phyloP scores from a whole-genome alignment of 2,113 vertebrate genomes.

The Kobus ellipsiprymnus region DNA sequence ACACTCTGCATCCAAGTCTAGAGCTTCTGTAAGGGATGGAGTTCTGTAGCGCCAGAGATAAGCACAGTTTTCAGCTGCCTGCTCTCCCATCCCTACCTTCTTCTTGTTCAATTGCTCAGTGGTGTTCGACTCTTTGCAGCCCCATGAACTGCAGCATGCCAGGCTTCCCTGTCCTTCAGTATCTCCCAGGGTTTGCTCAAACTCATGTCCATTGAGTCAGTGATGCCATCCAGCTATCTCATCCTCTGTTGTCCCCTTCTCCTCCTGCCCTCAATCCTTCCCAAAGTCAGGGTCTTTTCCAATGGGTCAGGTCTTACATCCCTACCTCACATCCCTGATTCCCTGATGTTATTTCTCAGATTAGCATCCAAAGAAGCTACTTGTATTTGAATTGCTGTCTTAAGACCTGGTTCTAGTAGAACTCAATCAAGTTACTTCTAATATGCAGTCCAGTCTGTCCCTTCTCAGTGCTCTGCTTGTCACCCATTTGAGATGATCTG shows the following conservation, averaged over 20 bases:
- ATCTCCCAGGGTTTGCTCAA: no score
- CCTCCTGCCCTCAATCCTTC: background rate
- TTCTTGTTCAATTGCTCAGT: no score
- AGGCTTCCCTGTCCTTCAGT: no score
- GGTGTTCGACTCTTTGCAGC: no score
- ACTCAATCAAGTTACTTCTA: background rate
- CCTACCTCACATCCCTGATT: background rate
- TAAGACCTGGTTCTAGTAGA: background rate
- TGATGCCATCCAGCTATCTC: background rate
- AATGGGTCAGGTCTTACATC: background rate
- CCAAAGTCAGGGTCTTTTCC: background rate
- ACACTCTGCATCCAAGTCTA: no score
- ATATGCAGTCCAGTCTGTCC: background rate
- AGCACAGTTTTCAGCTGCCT: no score
- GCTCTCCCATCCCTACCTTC: no score
- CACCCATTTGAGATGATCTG: background rate
- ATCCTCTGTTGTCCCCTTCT: background rate
- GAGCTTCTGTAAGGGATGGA: no score
- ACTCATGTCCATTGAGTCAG: background rate
- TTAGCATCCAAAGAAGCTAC: background rate
- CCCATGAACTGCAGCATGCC: no score
- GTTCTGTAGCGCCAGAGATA: no score
- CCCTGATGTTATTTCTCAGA: background rate
- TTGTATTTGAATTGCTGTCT: background rate
- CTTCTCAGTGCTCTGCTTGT: background rate